Evolutionary conservation across 1,140 invertebrate species (phyloP).

Genomic region (Probaryconus sp.): DNA sequence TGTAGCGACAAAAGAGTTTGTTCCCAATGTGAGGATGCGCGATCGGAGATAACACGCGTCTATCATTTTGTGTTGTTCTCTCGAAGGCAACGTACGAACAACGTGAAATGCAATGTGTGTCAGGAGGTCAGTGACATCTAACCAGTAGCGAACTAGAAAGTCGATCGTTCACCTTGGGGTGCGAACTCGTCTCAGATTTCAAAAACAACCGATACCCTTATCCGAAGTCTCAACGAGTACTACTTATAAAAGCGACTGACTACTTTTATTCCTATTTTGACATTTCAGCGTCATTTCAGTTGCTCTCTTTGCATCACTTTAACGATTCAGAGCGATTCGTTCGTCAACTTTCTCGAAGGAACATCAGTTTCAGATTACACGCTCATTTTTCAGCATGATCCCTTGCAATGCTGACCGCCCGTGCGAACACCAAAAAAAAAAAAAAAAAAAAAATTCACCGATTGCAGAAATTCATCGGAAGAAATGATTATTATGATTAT

Average conservation of each 20-base stretch:
- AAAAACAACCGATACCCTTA: slow-evolving; percentile 56
- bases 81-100: slow-evolving; percentile 53
- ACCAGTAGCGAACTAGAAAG: slow-evolving; percentile 64
- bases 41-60: slow-evolving; percentile 40
- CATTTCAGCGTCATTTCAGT: slow-evolving; percentile 1
- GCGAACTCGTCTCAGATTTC: slow-evolving; percentile 49
- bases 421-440: no score
- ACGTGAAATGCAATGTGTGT: slow-evolving; percentile 66
- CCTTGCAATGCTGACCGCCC: no score
- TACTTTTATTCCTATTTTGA: slow-evolving; percentile 36
- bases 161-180: slow-evolving; percentile 63
- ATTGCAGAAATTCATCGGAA: no score
- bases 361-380: slow-evolving; percentile 10
- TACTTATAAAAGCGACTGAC: slow-evolving; percentile 15
- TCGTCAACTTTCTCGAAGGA: slow-evolving; percentile 25
- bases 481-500: no score
- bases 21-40: slow-evolving; percentile 20
- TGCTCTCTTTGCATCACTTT: no score
- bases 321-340: no score
- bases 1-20: slow-evolving; percentile 23
- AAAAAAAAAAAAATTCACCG: no score
- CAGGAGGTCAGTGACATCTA: slow-evolving; percentile 69
- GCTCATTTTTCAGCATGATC: neutral
- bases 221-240: slow-evolving; percentile 14
- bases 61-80: slow-evolving; percentile 34